phyloP scores from a whole-genome alignment of 2,797 vertebrate genomes.

The Notolepis coatsorum region DNA sequence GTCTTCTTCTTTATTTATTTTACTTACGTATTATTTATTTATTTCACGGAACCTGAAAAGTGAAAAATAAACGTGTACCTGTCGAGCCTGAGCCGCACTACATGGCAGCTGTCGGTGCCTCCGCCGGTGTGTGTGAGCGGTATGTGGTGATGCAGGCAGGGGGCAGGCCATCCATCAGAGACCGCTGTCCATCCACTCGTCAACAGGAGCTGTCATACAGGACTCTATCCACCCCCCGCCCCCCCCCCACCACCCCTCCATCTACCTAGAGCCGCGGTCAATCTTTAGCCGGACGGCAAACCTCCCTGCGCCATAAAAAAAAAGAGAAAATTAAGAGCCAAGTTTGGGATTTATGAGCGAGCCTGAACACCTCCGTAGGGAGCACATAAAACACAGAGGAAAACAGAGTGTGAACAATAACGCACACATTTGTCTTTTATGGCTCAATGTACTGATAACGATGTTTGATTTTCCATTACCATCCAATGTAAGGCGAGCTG shows the following conservation, averaged over 20 bases:
- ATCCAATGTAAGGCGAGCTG: slow-evolving; percentile 69
- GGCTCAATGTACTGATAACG: slow-evolving; percentile 76
- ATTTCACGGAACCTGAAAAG: too few species aligned
- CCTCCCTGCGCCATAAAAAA: slow-evolving; percentile 58
- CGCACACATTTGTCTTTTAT: slow-evolving; percentile 75
- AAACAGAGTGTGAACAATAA: slow-evolving; percentile 73
- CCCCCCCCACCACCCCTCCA: too few species aligned
- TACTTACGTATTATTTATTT: too few species aligned
- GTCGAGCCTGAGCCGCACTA: slow-evolving; percentile 22
- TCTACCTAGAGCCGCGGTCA: slow-evolving; percentile 78
- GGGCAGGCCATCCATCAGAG: slow-evolving; percentile 68
- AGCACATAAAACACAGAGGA: slow-evolving; percentile 71
- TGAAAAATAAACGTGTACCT: too few species aligned
- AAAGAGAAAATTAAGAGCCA: slow-evolving; percentile 45
- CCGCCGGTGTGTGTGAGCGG: slow-evolving; percentile 49
- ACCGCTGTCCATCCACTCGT: slow-evolving; percentile 66
- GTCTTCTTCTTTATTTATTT: too few species aligned
- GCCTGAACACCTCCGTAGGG: slow-evolving; percentile 66
- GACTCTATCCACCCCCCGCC: slow-evolving; percentile 69
- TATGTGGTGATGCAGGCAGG: slow-evolving; percentile 65
- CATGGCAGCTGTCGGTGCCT: slow-evolving; percentile 43
- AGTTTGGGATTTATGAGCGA: slow-evolving; percentile 72
- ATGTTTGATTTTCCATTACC: slow-evolving; percentile 82
- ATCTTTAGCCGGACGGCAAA: slow-evolving; percentile 76
- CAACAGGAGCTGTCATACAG: slow-evolving; percentile 63